A percentile compares a stretch with the other conserved stretches of the same genome.
phyloP scores from a whole-genome alignment of 2,797 vertebrate species.

The Psittacula derbiana region DNA sequence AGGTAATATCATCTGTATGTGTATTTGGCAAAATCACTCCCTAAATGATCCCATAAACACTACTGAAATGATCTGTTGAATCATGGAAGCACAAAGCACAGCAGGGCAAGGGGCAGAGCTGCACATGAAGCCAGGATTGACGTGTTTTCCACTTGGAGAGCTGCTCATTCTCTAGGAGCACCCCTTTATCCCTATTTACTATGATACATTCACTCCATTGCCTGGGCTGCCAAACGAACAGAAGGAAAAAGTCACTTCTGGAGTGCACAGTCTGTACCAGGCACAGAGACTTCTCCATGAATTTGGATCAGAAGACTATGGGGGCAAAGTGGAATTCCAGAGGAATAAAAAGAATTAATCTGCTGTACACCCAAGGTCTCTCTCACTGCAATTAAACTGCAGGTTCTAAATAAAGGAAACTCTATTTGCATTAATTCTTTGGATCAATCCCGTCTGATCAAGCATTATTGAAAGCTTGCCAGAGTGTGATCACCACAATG shows the following conservation, averaged over 20 bases:
- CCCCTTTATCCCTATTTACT: not conserved
- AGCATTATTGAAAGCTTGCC: not conserved
- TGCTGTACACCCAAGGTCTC: not conserved
- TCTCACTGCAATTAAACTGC: not conserved
- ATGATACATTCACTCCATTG: not conserved
- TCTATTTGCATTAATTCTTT: not conserved
- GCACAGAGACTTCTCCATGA: not conserved
- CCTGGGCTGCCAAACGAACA: not conserved
- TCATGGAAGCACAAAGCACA: rapidly evolving
- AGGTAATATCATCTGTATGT: not conserved
- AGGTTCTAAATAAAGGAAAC: not conserved
- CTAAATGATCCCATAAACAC: not conserved
- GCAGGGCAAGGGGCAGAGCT: not conserved
- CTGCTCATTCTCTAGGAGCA: not conserved
- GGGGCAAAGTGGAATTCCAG: not conserved
- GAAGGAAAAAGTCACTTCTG: not conserved
- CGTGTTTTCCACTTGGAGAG: not conserved
- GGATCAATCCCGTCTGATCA: not conserved
- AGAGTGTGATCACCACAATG: not conserved
- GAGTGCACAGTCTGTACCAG: not conserved
- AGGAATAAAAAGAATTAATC: not conserved
- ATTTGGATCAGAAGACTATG: not conserved
- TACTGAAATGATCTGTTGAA: not conserved
- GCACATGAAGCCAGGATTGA: not conserved
- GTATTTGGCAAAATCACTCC: not conserved